Base-by-base conservation (phyloP, 1,140 invertebrate species). In the Meloidogyne hapla region DNA sequence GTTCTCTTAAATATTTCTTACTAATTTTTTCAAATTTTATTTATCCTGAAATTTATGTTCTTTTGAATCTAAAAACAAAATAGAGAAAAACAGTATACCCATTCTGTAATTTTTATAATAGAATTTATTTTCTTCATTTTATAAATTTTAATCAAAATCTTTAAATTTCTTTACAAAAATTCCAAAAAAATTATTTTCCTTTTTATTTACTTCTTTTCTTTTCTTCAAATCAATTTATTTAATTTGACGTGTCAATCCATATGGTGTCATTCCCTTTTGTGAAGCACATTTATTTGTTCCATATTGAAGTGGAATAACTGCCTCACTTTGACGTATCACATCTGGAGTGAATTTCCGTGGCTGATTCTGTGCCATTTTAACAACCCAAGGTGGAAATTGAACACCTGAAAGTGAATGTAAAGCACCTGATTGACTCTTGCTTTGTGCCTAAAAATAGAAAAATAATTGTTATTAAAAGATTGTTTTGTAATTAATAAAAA, bases 211-310 rank as follows among this genome's bases (percentile, higher is more conserved):
- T n/a, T n/a, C n/a, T n/a, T 38, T 6, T n/a, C 5, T n/a, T 67
- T 18, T 25, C 13, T n/a, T n/a, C n/a, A n/a, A 18, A 67, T 42
- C 23, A 33, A 33, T 42, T 42, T 42, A 67, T 42, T 67, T 83
- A 75, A 90, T 90, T 83, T 90, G 90, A 64, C 90, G 78, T 8
- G 88, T 83, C 63, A 90, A 88, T 21, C 90, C 90, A 81, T 90
- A 90, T 13, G 90, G 89, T 26, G 88, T 90, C 90, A 91, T 91
- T 77, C 90, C 90, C 33, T 88, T 81, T 75, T 90, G 90, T 23
- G 88, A 89, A 9, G 90, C 90, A 38, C 90, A 89, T 81, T 89
- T 88, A 83, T 90, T 90, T 63, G 88, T 88, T 63, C 82, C 82
- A 66, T 83, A 83, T 69, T 84, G 83, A 10, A 85, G 74, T 21